A percentile compares a stretch with the other conserved stretches of the same genome.
Conservation (phyloP, 2,113 vertebrate genomes). For the Emydura subglobosa region DNA sequence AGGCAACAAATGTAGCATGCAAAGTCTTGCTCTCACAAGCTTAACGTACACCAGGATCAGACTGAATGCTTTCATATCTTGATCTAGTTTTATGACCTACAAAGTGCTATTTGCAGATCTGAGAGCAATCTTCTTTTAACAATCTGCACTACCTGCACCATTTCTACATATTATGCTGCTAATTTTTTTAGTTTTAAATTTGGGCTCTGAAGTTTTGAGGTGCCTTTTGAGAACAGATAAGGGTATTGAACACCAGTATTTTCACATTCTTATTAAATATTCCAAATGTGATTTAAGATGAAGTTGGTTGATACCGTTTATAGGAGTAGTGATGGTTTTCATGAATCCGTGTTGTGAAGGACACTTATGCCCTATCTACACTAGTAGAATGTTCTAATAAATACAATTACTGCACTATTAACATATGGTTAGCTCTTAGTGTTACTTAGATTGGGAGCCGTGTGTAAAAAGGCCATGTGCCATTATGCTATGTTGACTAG, state of each 20-base stretch:
- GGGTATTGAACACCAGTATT: neutral
- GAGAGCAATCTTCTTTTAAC: neutral
- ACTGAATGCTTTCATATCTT: neutral
- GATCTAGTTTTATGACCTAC: neutral
- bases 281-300: neutral
- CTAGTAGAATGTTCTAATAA: neutral
- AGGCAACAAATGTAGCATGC: neutral
- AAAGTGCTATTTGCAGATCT: neutral
- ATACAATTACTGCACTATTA: neutral
- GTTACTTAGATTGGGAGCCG: too few species aligned
- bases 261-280: neutral
- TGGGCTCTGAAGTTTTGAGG: neutral
- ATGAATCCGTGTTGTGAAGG: neutral
- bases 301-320: neutral
- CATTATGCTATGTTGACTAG: neutral
- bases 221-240: neutral
- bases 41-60: neutral
- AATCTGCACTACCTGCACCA: too few species aligned
- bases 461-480: neutral
- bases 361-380: neutral
- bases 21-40: neutral
- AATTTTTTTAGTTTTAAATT: neutral
- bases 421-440: too few species aligned
- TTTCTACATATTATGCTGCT: neutral
- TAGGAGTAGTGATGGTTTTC: fast-evolving